Evolutionary conservation across 1,140 invertebrate genomes (phyloP), one percentile per base, ranked within the genome.

Genomic region (Drosophila albomicans): DNA sequence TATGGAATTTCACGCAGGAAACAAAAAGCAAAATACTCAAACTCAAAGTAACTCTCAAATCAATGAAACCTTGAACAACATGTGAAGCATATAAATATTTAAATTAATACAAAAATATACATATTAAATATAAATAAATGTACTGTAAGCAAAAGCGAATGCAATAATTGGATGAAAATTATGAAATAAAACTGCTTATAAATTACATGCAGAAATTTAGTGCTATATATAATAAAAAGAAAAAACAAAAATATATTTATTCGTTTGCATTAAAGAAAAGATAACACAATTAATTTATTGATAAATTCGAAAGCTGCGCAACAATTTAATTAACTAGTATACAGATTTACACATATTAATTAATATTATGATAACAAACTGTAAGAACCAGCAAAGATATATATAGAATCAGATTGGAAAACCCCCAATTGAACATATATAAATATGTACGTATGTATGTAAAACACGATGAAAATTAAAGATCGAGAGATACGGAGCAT

Each of bases 171-270:
- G 41, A 71, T 71, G 38, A 20, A 62, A 70, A 76, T 78, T 59
- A 79, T 79, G 61, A 74, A 74, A 75, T 57, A 51, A 61, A 82
- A 88, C 51, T 87, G 84, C 84, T 87, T 87, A 80, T 58, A 70
- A 84, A 79, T 84, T 74, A 88, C 58, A 59, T 75, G 82, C 82
- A 88, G 69, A 79, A 88, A 80, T 64, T 71, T 87, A 87, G 82
- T 87, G 82, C 82, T 87, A 88, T 87, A 88, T 71, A 79, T 61
- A 84, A 82, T 70, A 67, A 41, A 65, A 43, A 58, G 46, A 80
- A 57, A 58, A 72, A 35, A 75, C 10, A 62, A 20, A 82, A 49
- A 77, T 63, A 79, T 87, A 87, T 87, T 88, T 87, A 82, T 87
- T 88, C 84, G 75, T 84, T 76, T 82, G 68, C 72, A 79, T 79